phyloP scores from a whole-genome alignment of 2,113 vertebrate species.

The Anoplopoma fimbria region DNA sequence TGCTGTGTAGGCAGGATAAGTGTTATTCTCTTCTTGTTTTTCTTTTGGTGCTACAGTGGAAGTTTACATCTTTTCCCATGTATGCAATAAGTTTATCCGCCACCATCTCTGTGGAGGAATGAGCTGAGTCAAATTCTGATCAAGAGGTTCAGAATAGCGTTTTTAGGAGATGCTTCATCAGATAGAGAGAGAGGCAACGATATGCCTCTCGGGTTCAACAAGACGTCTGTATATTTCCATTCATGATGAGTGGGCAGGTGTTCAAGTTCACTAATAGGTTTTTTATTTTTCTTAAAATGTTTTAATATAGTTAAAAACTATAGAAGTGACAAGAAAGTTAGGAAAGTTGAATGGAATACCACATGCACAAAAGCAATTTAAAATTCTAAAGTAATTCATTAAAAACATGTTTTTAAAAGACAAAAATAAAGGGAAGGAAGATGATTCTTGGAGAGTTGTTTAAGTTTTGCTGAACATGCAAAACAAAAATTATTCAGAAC shows the following conservation, averaged over 20 bases:
- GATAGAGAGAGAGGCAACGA: not conserved
- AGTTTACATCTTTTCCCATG: constrained; percentile 7
- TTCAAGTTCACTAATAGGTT: not conserved
- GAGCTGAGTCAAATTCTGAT: constrained; percentile 61
- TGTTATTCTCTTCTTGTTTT: not conserved
- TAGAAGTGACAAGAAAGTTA: not conserved
- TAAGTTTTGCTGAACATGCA: not conserved
- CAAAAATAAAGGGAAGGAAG: no score
- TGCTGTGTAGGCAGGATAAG: constrained; percentile 34
- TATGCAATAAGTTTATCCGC: constrained; percentile 41
- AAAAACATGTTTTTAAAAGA: not conserved
- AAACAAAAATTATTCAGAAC: not conserved
- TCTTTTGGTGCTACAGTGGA: not conserved
- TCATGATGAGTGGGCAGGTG: not conserved
- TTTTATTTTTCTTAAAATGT: not conserved
- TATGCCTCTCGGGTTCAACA: not conserved
- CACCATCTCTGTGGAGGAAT: constrained; percentile 57
- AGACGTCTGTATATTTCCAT: not conserved
- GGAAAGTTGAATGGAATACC: no score
- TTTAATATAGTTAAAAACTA: not conserved
- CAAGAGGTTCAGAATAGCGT: constrained; percentile 48
- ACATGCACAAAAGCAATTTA: not conserved
- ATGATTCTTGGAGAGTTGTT: not conserved
- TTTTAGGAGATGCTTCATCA: constrained; percentile 41
- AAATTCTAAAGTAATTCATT: not conserved